Evolutionary conservation across 1,140 invertebrate genomes (phyloP), one percentile per base, ranked within the genome.

Genomic region (Zaprionus taronus): DNA sequence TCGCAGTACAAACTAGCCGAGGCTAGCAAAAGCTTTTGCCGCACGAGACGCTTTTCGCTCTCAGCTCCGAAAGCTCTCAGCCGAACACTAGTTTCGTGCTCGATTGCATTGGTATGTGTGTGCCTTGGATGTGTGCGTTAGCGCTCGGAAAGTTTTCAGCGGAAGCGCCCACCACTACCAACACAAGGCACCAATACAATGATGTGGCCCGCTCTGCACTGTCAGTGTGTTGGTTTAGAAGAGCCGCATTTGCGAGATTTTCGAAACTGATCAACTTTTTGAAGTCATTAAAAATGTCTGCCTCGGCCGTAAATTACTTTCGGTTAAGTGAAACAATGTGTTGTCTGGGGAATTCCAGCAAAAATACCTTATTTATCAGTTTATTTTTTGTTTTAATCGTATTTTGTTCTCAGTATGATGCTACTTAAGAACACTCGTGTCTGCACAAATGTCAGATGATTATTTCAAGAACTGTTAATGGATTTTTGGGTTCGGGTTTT

Each of bases 161-260:
- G 85, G 85, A 89, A 89, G 81, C 78, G 66, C 49, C 57, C 31
- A 87, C 84, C 47, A 84, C 55, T 67, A 87, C 84, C 7, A 22
- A 15, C 5, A 28, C 5, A 34, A 1, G 1, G 12, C 26, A 81
- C 84, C 41, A 72, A 81, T 65, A 87, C 81, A 44, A 58, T 11
- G 15, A 36, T 49, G 36, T 9, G 2, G 1, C n/a, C 9, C 1
- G 57, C 28, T 38, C 12, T 5, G 47, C 24, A 1, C 47, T 77
- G 47, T 71, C 15, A 12, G 17, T 64, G 82, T 85, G n/a, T 78
- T 65, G 62, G 79, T 81, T 36, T 38, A 34, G 49, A 72, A 47
- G 38, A 22, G 57, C 44, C 9, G 22, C 26, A 73, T 68, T 62
- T 73, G 41, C 36, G 24, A 44, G 65, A 58, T 67, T 57, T 74